Conservation (phyloP, 1,140 invertebrate genomes). For the Pissodes strobi region DNA sequence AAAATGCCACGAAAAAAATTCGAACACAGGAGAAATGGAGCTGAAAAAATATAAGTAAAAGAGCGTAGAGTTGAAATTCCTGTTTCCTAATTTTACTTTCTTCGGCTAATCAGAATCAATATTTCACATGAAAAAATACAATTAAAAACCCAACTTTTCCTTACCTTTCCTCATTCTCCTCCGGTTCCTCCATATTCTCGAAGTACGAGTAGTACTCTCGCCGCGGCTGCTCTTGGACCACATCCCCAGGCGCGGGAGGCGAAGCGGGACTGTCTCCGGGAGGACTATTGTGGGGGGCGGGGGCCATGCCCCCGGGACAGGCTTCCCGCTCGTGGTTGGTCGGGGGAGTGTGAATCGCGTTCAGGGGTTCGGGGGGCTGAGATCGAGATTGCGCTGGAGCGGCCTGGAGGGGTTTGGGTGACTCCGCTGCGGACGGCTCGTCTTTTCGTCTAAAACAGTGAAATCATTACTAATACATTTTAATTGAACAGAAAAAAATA, state of each 20-base stretch:
- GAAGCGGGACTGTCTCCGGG: conserved; percentile 29
- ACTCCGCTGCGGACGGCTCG: background rate
- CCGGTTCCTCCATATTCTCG: conserved; percentile 57
- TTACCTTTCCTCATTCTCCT: conserved; percentile 61
- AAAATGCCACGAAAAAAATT: too few relatives aligned
- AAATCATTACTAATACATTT: background rate
- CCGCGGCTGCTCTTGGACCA: background rate
- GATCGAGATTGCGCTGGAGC: conserved; percentile 16
- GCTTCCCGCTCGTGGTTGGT: conserved; percentile 58
- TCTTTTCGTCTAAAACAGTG: conserved; percentile 14
- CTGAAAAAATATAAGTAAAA: too few relatives aligned
- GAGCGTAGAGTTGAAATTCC: too few relatives aligned
- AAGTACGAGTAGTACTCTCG: conserved; percentile 60
- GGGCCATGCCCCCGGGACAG: background rate
- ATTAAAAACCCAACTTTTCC: too few relatives aligned
- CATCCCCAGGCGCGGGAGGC: background rate
- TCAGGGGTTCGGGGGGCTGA: conserved; percentile 41
- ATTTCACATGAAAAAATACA: too few relatives aligned
- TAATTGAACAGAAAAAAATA: too few relatives aligned
- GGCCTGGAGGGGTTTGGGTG: background rate
- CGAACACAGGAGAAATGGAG: too few relatives aligned
- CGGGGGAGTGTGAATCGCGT: conserved; percentile 56
- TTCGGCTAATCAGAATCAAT: too few relatives aligned
- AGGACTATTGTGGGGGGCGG: background rate
- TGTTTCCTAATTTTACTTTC: too few relatives aligned